Base-by-base conservation (phyloP, 2,888 invertebrate species). In the Anorthoa munda region DNA sequence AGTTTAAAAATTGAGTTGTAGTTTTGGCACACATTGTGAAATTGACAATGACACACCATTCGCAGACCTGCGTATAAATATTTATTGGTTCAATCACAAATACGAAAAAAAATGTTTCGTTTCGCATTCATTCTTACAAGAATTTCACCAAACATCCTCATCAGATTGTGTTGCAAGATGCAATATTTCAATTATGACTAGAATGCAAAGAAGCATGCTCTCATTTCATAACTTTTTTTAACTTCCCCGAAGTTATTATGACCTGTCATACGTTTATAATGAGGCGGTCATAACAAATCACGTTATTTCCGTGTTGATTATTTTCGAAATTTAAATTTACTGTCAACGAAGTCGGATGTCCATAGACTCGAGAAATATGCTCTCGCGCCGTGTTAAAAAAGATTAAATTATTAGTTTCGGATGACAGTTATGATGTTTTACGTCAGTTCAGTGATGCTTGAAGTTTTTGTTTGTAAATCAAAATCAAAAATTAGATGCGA, bases 281-380 rank as follows among this genome's bases (percentile, higher is more conserved):
- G 73, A 70, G 76, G 56, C 71, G 66, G 84, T 78, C 78, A 75
- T 79, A 84, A 88, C 86, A 86, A 87, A 88, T 89, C 88, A 88
- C 66, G 66, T 58, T 59, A 82, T 86, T 85, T 82, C 72, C 78
- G 74, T 66, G 81, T 76, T 82, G 75, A 83, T 82, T 83, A 87
- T 87, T 87, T 86, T 82, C 70, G 73, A 78, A 77, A 78, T 81
- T 72, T 76, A 76, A 82, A 83, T 81, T 82, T 82, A 85, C 70
- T 65, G 71, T 63, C 82, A 71, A 39, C 75, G 73, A 63, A 71
- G 73, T 64, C 68, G 69, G 68, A 73, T 71, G 76, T 72, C 72
- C 74, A 72, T 71, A 73, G 70, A 81, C 71, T 58, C 46, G 76
- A 71, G 60, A 76, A 76, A 72, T 77, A 72, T 69, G 68, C 31